Evolutionary conservation across 2,888 invertebrate genomes (phyloP), one percentile per base, ranked within the genome.

Genomic region (Cerceris rybyensis): DNA sequence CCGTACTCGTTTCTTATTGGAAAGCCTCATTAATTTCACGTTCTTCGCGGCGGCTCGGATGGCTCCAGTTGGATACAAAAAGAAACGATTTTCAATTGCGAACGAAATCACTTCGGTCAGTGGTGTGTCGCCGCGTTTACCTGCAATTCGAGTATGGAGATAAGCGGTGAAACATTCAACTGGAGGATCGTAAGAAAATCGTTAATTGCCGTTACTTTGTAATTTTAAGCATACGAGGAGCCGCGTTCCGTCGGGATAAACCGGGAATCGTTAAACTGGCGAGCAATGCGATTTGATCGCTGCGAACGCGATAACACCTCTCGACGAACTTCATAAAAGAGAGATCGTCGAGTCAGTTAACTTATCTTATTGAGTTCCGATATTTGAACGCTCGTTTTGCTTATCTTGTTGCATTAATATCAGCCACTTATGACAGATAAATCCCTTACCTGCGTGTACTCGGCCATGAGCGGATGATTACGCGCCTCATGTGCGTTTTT

Each of bases 1-100:
- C 60, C 69, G 61, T 60, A 67, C 70, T 66, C 60, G 64, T 57
- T 57, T 71, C 77, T 79, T 83, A 80, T 79, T 74, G 71, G 76
- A 77, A 69, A 75, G 58, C 74, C 69, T 43, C 74, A 75, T 85
- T 86, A 73, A 84, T 80, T 81, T 77, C 76, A 55, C 70, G 28
- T 28, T 28, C 28, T 28, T 28, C 28, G 28, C 28, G 28, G 28
- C 28, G 28, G 28, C 28, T 28, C 28, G 28, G 28, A 28, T 4
- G 60, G 65, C 70, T 71, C 68, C 50, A 41, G 41, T 13, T 46
- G 70, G 69, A 70, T 52, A 67, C 61, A 70, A 52, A 61, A 74
- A 70, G 55, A 65, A 46, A 0, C 2, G 41, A 13, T 13, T 7
- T 41, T 13, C 16, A 7, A n/a, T 52, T n/a, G 14, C 16, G 55